Base-by-base conservation (phyloP, 1,140 invertebrate species). In the Drosophila kohkoa region DNA sequence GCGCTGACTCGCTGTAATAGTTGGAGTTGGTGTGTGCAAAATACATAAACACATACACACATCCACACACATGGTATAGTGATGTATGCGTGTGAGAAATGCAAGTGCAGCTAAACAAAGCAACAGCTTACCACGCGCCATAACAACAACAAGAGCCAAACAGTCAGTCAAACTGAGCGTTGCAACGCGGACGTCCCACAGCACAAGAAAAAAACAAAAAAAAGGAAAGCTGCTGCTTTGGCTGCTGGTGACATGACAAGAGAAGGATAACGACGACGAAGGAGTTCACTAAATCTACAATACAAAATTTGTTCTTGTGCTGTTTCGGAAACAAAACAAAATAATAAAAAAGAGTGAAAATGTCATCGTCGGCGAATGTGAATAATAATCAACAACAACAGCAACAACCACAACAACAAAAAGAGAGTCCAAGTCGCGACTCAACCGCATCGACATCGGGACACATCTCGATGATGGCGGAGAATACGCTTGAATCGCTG, bases 351-450 rank as follows among this genome's bases (percentile, higher is more conserved):
- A 8, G 30, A 32, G 7, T 7, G 0, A 49, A 54, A 32, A 88
- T 88, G 85, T 90, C 85, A 41, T 77, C 86, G 49, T 77, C 86
- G 49, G 81, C 51, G 7, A 77, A 74, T 64, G 74, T 81, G 13
- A 89, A 86, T 67, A 25, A 25, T 25, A 25, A 25, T 25, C 20
- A 25, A 25, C 20, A 25, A 25, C 20, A 20, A 20, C n/a, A n/a
- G n/a, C 20, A 20, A 20, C 20, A 25, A 25, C 20, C 20, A 25
- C 20, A 25, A 25, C 20, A 25, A 25, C 91, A 92, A 70, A 92
- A 92, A 80, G 92, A 92, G 59, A 92, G 92, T 60, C 92, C 92
- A 54, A 92, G 90, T 35, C 89, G 90, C 11, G 92, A 92, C 41
- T 92, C 92, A 3, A 92, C 86, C 30, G 90, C 88, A 7, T 90